Conservation (phyloP, 2,113 vertebrate genomes). For the Prunella himalayana region DNA sequence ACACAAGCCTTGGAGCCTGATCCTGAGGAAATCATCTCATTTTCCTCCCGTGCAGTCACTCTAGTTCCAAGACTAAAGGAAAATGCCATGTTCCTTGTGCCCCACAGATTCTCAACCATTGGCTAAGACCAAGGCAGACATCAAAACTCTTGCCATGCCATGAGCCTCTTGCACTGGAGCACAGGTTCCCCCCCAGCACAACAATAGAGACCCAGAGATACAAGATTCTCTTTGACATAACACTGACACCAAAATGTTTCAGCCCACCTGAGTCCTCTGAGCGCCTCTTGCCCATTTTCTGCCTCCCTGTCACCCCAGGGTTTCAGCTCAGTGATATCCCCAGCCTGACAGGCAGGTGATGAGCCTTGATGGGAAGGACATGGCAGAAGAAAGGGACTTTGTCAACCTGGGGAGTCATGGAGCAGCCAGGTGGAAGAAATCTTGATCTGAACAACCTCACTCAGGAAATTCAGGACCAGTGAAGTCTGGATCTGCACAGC, state of each 20-base stretch:
- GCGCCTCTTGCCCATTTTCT: background rate
- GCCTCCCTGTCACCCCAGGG: background rate
- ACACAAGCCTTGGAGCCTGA: background rate
- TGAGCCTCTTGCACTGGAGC: background rate
- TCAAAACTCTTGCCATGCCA: background rate
- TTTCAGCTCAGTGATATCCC: background rate
- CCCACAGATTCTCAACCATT: accelerated
- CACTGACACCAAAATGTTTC: background rate
- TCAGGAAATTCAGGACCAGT: background rate
- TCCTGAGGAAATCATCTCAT: background rate
- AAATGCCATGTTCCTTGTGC: background rate
- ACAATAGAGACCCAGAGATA: background rate
- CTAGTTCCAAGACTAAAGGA: background rate
- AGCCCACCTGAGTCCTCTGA: background rate
- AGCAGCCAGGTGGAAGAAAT: background rate
- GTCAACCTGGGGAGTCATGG: background rate
- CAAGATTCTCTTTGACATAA: background rate
- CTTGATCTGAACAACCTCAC: background rate
- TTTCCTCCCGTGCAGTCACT: background rate
- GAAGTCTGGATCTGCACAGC: background rate
- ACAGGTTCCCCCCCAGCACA: background rate
- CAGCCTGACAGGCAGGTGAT: background rate
- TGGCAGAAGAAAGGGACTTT: background rate
- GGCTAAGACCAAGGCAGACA: background rate
- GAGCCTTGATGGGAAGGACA: background rate